Evolutionary conservation across 2,797 vertebrate genomes (phyloP).

Genomic region (Poeciliopsis gracilis): DNA sequence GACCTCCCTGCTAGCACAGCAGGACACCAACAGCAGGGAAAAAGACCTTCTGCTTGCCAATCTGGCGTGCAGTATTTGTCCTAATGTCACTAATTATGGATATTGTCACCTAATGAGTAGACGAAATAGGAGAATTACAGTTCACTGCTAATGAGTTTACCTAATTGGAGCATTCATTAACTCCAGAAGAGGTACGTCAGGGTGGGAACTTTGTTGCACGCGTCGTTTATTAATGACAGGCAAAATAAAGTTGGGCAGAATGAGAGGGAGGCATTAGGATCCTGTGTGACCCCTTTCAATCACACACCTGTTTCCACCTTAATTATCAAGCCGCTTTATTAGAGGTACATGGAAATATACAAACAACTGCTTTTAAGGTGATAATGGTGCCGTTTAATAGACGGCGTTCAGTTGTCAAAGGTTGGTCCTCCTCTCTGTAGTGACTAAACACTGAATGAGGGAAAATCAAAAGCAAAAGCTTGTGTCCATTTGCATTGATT

Average conservation of each 20-base stretch:
- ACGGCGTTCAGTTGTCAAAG: background rate
- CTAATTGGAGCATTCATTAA: conserved; percentile 79
- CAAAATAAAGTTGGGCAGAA: conserved; percentile 22
- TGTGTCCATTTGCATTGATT: no score
- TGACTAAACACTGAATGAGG: background rate
- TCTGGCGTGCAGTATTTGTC: conserved; percentile 50
- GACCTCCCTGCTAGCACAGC: conserved; percentile 31
- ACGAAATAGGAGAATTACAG: conserved; percentile 74
- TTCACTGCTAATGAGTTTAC: conserved; percentile 70
- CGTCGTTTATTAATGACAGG: conserved; percentile 50
- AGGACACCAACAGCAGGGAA: conserved; percentile 21
- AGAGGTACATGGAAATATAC: conserved; percentile 44
- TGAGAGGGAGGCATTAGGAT: background rate
- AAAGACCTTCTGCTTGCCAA: conserved; percentile 33
- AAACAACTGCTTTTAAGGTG: conserved; percentile 42
- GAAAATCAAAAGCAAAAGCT: background rate
- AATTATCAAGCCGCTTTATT: conserved; percentile 37
- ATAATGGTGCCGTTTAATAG: conserved; percentile 13
- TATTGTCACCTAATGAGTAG: conserved; percentile 74
- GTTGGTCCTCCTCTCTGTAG: background rate
- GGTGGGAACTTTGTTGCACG: conserved; percentile 51
- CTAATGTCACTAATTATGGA: conserved; percentile 75
- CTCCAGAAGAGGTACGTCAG: conserved; percentile 55
- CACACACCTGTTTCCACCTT: conserved; percentile 20
- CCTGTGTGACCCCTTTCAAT: conserved; percentile 12